Conservation (phyloP, 37 sponge, comb jelly and placozoan genomes). For the Ianthella basta region DNA sequence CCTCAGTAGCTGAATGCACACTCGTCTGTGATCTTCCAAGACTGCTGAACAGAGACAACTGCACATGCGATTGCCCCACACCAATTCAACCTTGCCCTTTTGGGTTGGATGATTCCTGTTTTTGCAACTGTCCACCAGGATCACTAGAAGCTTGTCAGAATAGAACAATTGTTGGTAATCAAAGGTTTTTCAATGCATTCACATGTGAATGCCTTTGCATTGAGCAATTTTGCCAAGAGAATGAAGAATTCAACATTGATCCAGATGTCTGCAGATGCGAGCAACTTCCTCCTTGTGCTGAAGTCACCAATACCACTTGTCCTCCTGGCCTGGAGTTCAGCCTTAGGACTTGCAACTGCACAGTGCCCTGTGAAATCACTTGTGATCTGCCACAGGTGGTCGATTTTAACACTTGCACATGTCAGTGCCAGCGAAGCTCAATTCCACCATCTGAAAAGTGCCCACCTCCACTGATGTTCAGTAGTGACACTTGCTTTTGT, state of each 20-base stretch:
- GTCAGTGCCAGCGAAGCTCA: not conserved
- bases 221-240: not conserved
- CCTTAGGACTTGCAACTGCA: not conserved
- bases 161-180: too few relatives aligned
- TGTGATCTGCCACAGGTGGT: not conserved
- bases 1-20: too few relatives aligned
- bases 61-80: too few relatives aligned
- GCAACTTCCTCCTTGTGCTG: not conserved
- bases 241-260: not conserved
- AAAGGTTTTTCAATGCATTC: not conserved
- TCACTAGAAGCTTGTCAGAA: too few relatives aligned
- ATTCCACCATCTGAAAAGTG: not conserved
- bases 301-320: not conserved
- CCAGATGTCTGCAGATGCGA: not conserved
- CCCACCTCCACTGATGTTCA: not conserved
- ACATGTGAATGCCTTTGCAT: not conserved
- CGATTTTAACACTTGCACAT: not conserved
- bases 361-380: not conserved
- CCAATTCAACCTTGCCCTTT: too few relatives aligned
- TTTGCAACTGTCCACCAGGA: too few relatives aligned
- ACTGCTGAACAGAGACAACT: too few relatives aligned
- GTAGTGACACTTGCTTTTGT: slow-evolving; percentile 4
- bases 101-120: too few relatives aligned
- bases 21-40: too few relatives aligned
- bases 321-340: slow-evolving; percentile 8